Conservation (phyloP, 2,888 invertebrate genomes). For the Myopa testacea region DNA sequence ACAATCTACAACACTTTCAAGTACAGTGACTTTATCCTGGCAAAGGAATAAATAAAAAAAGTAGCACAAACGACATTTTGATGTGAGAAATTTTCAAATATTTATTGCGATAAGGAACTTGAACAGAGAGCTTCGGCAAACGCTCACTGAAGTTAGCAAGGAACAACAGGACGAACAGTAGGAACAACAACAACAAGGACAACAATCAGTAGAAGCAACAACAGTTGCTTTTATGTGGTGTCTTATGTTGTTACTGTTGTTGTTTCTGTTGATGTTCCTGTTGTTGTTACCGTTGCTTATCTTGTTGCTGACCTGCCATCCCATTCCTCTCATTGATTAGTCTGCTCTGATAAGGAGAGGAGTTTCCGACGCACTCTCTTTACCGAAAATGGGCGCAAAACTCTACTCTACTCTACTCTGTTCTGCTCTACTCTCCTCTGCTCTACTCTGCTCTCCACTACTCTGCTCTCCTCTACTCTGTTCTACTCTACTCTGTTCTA, state of each 20-base stretch:
- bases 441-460: neutral
- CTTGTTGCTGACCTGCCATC: neutral
- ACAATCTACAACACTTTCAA: neutral
- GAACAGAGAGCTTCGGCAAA: neutral
- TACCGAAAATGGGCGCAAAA: too few relatives aligned
- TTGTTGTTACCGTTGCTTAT: neutral
- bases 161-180: neutral
- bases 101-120: slow-evolving; percentile 32
- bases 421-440: neutral
- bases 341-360: slow-evolving; percentile 10
- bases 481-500: neutral
- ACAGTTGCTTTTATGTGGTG: neutral
- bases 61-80: slow-evolving; percentile 33
- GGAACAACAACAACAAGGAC: slow-evolving; percentile 10
- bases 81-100: slow-evolving; percentile 33
- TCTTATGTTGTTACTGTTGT: neutral
- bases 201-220: neutral
- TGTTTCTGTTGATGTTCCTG: too few relatives aligned
- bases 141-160: slow-evolving; percentile 11
- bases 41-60: slow-evolving; percentile 2
- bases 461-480: neutral
- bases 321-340: slow-evolving; percentile 1
- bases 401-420: too few relatives aligned
- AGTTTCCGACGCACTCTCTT: neutral
- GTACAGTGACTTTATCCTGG: slow-evolving; percentile 22